Evolutionary conservation across 1,140 invertebrate genomes (phyloP).

Genomic region (Leptonema lineaticorne): DNA sequence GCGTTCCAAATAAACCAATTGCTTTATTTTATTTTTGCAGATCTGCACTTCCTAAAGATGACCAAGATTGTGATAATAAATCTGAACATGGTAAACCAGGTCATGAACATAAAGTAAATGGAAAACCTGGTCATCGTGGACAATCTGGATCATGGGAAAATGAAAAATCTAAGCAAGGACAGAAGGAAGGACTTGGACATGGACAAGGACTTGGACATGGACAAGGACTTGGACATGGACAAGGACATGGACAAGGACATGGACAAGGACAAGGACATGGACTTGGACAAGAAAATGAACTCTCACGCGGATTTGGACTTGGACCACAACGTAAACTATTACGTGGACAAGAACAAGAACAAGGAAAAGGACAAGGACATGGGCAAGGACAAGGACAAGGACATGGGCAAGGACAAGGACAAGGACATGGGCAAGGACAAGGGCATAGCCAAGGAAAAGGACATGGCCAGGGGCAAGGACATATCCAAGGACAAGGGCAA

Average conservation of each 20-base stretch:
- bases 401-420: neutral
- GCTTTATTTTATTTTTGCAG: too few relatives aligned
- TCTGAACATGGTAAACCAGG: neutral
- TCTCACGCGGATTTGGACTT: neutral
- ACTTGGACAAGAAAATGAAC: neutral
- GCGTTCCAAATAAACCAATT: too few relatives aligned
- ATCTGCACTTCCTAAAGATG: neutral
- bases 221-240: neutral
- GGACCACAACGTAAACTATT: constrained; percentile 36
- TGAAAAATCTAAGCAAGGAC: neutral
- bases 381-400: neutral
- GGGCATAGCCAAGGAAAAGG: constrained; percentile 59
- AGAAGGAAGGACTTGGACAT: neutral
- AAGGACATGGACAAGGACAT: neutral
- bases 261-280: neutral
- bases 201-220: too few relatives aligned
- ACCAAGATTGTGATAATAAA: neutral
- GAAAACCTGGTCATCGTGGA: neutral
- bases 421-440: constrained; percentile 46
- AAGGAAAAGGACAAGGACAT: neutral
- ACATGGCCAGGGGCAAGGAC: neutral
- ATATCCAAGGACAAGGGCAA: constrained; percentile 34
- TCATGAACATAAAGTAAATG: neutral
- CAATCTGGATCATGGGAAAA: neutral
- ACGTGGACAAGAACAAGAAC: constrained; percentile 53